Evolutionary conservation across 2,888 invertebrate species (phyloP), one percentile per base, ranked within the genome.

Genomic region (Calameuta pallipes): DNA sequence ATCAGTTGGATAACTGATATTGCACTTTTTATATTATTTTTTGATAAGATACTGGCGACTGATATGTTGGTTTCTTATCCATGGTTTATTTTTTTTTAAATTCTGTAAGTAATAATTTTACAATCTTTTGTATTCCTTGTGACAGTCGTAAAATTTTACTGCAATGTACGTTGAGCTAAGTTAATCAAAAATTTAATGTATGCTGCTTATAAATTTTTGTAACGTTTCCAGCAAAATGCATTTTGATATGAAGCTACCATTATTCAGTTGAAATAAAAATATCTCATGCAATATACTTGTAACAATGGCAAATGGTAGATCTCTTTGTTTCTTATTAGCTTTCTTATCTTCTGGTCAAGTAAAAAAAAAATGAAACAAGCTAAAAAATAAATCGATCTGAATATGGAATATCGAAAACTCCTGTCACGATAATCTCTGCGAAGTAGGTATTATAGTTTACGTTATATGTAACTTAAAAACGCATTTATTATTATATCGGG

Each of bases 1-100:
- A 30, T 30, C 71, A 30, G 12, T 30, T 30, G 4, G 69, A 30
- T 75, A 30, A n/a, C 12, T 68, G 23, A 37, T 75, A 31, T 13
- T 76, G 1, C 4, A 75, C 30, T 23, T 15, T 11, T 73, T 33
- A 35, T 2, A 36, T 76, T 76, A 75, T 13, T 6, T 12, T 74
- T 76, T 37, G 15, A 75, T 79, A 30, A 71, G 71, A 34, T 15
- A 71, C 23, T 33, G n/a, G 15, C 13, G n/a, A 71, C 71, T 30
- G 71, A 30, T 30, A 33, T 33, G 30, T 30, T 71, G 34, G 0
- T 71, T 2, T 33, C 23, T 71, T 33, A 13, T 33, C 1, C 9
- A 15, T 30, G 15, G 30, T 3, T 33, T 30, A 71, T 30, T 15
- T 71, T 30, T 70, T 33, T 36, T 12, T 3, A 15, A 33, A 30